These are phyloP conservation scores for Cantharis rufa DNA, from an alignment of 2,888 invertebrate species.

Conservation along the genomic window DNA sequence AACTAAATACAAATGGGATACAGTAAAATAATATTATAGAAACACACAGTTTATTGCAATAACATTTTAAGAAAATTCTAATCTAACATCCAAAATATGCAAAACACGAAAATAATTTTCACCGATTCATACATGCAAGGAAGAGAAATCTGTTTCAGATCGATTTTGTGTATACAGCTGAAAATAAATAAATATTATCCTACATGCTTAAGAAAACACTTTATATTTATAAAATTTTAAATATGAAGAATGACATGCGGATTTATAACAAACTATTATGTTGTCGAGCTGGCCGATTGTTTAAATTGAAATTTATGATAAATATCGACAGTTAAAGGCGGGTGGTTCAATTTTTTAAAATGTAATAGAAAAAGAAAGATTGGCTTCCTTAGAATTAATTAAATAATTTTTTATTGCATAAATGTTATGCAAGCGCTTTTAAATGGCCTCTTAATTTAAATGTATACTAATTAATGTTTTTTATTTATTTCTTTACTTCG, in stretches of 20 bases:
- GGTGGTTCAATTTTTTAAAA: not conserved
- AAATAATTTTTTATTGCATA: too few relatives aligned
- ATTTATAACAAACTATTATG: not conserved
- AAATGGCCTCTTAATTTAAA: too few relatives aligned
- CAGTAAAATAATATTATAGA: not conserved
- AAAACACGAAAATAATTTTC: not conserved
- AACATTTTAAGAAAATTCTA: not conserved
- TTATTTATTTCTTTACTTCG: too few relatives aligned
- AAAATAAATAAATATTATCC: not conserved
- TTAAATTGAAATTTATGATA: not conserved
- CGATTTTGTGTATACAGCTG: not conserved
- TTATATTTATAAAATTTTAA: not conserved
- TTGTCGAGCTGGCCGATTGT: not conserved
- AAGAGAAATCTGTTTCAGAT: not conserved
- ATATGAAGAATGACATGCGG: not conserved
- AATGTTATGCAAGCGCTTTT: too few relatives aligned
- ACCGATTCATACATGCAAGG: not conserved
- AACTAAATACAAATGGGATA: not conserved
- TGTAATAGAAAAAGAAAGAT: not conserved
- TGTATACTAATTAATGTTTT: too few relatives aligned
- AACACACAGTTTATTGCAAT: not conserved
- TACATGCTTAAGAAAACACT: not conserved
- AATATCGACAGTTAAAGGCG: not conserved
- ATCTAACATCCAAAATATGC: not conserved
- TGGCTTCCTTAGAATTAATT: not conserved